phyloP scores from a whole-genome alignment of 64 coral and sea anemone genomes.

The Dendronephthya gigantea region DNA sequence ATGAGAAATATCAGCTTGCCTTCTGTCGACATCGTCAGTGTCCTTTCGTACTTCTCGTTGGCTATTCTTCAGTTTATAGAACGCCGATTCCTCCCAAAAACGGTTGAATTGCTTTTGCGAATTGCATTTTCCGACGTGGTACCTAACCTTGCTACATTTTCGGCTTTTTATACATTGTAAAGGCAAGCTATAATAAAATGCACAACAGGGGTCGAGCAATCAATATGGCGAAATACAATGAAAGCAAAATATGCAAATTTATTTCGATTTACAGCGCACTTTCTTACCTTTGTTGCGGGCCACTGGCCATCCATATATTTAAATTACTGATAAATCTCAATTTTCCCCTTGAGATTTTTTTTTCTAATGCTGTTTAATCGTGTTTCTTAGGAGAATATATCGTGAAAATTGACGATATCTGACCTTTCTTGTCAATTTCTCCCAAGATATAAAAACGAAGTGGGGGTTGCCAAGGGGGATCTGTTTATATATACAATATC shows the following conservation, averaged over 20 bases:
- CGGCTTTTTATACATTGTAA: background rate
- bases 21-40: background rate
- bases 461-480: too few species aligned
- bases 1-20: background rate
- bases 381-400: too few species aligned
- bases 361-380: too few species aligned
- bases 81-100: conserved; percentile 18
- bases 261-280: conserved; percentile 14
- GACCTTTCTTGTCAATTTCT: too few species aligned
- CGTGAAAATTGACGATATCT: too few species aligned
- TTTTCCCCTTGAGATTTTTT: background rate
- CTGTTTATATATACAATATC: too few species aligned
- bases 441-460: too few species aligned
- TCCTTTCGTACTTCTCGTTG: background rate
- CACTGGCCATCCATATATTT: background rate
- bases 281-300: background rate
- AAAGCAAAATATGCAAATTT: conserved; percentile 11
- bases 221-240: conserved; percentile 12
- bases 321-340: background rate
- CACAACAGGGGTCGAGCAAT: background rate
- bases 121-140: conserved; percentile 3
- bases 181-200: background rate
- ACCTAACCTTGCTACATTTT: conserved; percentile 7
- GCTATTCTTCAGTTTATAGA: background rate
- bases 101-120: background rate